Conservation (phyloP, 2,797 vertebrate species). For the Hirundo rustica region DNA sequence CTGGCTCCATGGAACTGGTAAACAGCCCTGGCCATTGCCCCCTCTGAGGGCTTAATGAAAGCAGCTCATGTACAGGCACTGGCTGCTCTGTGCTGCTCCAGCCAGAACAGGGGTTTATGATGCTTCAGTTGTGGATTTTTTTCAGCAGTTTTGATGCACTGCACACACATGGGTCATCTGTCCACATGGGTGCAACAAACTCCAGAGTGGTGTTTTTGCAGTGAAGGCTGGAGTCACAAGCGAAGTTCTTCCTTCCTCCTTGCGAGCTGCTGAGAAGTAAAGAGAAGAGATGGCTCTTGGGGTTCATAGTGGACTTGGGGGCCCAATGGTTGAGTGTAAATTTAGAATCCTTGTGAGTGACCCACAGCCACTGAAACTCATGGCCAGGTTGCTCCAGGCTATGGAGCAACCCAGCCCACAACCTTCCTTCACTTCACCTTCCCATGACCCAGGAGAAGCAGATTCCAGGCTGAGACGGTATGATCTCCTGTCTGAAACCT, state of each 20-base stretch:
- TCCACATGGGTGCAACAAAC: not conserved
- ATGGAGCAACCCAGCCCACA: not conserved
- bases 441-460: conserved; percentile 20
- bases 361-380: not conserved
- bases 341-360: not conserved
- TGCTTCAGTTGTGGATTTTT: not conserved
- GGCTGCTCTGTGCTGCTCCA: not conserved
- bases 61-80: not conserved
- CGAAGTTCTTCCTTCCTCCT: not conserved
- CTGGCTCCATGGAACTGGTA: not conserved
- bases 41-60: not conserved
- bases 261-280: not conserved
- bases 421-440: not conserved
- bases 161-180: not conserved
- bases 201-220: not conserved
- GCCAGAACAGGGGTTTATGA: not conserved
- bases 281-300: not conserved
- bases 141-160: not conserved
- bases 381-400: not conserved
- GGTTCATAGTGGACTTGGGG: not conserved
- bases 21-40: accelerated
- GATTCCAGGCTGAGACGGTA: not conserved
- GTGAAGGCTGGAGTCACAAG: not conserved
- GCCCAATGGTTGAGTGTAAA: accelerated
- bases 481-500: not conserved